Base-by-base conservation (phyloP, 1,140 invertebrate species). In the Neodiprion fabricii region DNA sequence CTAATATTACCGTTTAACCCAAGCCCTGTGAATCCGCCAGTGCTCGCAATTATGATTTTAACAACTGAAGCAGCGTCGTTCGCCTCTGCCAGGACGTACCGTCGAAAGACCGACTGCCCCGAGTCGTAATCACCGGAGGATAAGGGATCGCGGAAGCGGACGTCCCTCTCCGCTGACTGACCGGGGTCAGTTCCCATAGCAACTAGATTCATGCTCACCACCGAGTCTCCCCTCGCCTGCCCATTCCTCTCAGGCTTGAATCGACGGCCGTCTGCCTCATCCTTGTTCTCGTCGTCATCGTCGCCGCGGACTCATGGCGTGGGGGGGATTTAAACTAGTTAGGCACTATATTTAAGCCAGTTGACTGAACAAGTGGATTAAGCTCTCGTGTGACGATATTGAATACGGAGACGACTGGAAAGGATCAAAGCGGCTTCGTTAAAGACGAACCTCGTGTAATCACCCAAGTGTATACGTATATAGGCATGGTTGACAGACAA, bases 301-400 rank as follows among this genome's bases (percentile, higher is more conserved):
- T 11, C 67, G 21, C 67, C 67, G 67, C 67, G 21, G 40, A 47
- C 14, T 5, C 7, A 69, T 21, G 67, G 40, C 10, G n/a, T 11
- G n/a, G 23, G 61, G 67, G 67, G n/a, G 3, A 69, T 47, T 69
- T 69, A 69, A 69, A 69, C 67, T 69, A 69, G 67, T 69, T 69
- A 69, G 67, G 67, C n/a, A 47, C 67, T 69, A 69, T 21, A 69
- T 69, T 23, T 69, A 69, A 69, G 67, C 67, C 67, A 47, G 67
- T 69, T 69, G 67, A 69, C 67, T 21, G 67, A 47, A 69, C 67
- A 69, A 69, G 67, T 69, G 67, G 67, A 69, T 69, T 69, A 69
- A 69, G 40, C 67, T 47, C 67, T 69, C 67, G 67, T 69, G 40
- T 47, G 14, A 12, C 67, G 40, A 47, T 69, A 69, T 69, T 69